Evolutionary conservation across 2,888 invertebrate species (phyloP).

Genomic region (Sarcophaga variegata): DNA sequence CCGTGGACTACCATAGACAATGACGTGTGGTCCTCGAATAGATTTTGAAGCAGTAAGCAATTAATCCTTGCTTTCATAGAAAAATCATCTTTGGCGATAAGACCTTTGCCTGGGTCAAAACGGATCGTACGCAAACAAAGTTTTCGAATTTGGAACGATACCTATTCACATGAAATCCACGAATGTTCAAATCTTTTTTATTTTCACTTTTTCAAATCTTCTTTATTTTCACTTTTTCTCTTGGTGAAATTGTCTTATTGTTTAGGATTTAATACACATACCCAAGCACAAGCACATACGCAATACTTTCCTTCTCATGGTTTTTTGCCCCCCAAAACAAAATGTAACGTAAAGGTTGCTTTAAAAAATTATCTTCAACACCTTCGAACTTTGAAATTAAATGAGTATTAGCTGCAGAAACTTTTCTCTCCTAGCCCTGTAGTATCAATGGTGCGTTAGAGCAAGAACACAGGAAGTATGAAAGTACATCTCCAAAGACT

Average conservation of each 20-base stretch:
- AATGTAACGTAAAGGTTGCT: conserved; percentile 36
- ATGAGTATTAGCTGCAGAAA: conserved; percentile 78
- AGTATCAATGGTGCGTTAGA: no score
- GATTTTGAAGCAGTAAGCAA: no score
- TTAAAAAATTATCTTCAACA: conserved; percentile 80
- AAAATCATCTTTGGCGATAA: no score
- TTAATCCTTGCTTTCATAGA: no score
- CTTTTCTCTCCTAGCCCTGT: background rate
- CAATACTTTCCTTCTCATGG: conserved; percentile 59
- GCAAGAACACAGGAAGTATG: background rate
- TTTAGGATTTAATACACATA: conserved; percentile 25
- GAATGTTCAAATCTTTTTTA: background rate
- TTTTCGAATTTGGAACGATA: no score
- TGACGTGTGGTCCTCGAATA: no score
- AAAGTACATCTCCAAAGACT: conserved; percentile 8
- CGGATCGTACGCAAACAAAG: no score
- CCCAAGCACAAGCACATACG: conserved; percentile 6
- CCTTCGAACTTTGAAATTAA: conserved; percentile 81
- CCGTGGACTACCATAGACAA: no score
- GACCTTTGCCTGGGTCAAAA: no score
- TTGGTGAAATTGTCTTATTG: conserved; percentile 51
- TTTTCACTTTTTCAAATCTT: no score
- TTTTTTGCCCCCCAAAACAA: conserved; percentile 68
- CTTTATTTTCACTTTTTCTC: no score
- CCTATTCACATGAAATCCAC: no score